Conservation (phyloP, 2,113 vertebrate species). For the Eublepharis macularius region DNA sequence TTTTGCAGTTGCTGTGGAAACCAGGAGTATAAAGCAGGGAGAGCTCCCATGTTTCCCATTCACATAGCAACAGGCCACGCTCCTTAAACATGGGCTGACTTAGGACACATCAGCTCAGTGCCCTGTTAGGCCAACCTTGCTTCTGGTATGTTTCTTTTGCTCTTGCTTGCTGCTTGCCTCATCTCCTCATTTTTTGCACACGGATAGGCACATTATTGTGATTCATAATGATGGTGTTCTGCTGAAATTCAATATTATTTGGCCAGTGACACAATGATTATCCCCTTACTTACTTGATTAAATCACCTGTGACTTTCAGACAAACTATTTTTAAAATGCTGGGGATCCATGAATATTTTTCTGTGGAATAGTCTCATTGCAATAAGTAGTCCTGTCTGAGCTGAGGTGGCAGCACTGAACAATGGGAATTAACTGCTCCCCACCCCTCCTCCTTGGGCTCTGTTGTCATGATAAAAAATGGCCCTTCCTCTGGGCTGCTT, state of each 20-base stretch:
- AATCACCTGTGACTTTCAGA: background rate
- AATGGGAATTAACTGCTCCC: too few relatives aligned
- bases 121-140: background rate
- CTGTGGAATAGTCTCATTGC: too few relatives aligned
- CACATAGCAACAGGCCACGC: slow-evolving; percentile 7
- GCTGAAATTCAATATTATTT: background rate
- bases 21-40: background rate
- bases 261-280: background rate
- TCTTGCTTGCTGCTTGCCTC: background rate
- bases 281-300: background rate
- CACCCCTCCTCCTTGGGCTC: too few relatives aligned
- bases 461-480: too few relatives aligned
- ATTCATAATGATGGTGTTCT: background rate
- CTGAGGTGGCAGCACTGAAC: too few relatives aligned
- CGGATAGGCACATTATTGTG: background rate
- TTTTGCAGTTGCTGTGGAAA: background rate
- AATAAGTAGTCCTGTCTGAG: too few relatives aligned
- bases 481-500: too few relatives aligned
- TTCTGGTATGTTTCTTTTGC: background rate
- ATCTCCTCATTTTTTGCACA: background rate
- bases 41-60: background rate
- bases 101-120: too few relatives aligned
- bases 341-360: too few relatives aligned
- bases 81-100: background rate
- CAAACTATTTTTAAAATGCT: background rate